Conservation (phyloP, 2,113 vertebrate genomes). For the Osmerus eperlanus region DNA sequence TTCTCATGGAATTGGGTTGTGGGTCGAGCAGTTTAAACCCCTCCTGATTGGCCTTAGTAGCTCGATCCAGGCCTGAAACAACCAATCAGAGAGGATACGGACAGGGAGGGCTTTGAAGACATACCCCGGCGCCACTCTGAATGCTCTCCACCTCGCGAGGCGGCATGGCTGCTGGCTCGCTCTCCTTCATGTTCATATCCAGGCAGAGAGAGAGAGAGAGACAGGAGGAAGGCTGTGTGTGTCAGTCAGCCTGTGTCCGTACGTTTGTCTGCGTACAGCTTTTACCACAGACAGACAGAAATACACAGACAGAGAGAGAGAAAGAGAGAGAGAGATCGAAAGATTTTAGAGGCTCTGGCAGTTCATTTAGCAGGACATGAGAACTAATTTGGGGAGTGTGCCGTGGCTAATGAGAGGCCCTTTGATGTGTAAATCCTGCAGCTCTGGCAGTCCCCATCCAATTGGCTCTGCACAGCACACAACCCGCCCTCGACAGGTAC, state of each 20-base stretch:
- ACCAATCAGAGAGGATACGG: too few relatives aligned
- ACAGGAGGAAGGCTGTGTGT: too few relatives aligned
- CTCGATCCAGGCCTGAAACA: too few relatives aligned
- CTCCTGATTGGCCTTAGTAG: not conserved
- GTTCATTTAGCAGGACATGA: constrained; percentile 55
- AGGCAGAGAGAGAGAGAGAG: too few relatives aligned
- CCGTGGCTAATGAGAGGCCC: constrained; percentile 57
- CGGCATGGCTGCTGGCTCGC: too few relatives aligned
- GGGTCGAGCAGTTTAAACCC: not conserved
- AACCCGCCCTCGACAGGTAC: constrained; percentile 56
- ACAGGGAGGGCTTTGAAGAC: too few relatives aligned
- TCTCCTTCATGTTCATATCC: too few relatives aligned
- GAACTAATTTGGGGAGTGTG: constrained; percentile 63
- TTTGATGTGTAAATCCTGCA: constrained; percentile 71
- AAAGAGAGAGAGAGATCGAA: not conserved
- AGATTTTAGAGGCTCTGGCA: constrained; percentile 38
- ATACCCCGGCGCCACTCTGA: too few relatives aligned
- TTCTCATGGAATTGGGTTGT: not conserved
- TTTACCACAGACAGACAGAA: too few relatives aligned
- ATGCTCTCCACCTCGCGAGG: too few relatives aligned
- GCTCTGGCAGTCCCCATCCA: constrained; percentile 40
- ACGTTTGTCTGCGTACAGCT: too few relatives aligned
- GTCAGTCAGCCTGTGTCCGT: too few relatives aligned
- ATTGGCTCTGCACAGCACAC: constrained; percentile 43
- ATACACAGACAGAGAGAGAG: not conserved